Base-by-base conservation (phyloP, 2,888 invertebrate genomes). In the Anthophora plumipes region DNA sequence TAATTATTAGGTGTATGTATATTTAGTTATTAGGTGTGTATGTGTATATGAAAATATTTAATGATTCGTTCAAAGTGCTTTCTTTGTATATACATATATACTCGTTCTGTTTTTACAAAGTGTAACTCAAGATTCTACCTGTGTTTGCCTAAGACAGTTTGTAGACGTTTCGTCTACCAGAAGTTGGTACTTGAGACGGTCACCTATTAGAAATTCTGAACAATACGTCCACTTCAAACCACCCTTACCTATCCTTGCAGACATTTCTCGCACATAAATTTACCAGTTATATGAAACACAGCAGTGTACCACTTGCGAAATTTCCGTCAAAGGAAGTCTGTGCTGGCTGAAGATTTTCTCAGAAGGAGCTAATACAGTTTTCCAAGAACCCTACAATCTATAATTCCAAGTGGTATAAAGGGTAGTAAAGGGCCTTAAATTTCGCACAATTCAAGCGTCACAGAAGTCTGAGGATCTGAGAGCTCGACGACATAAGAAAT, bases 181-280 rank as follows among this genome's bases (percentile, higher is more conserved):
- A 50, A 60, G 48, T 50, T n/a, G n/a, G 60, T 60, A 20, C 69
- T 60, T n/a, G 50, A 60, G 69, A 70, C 69, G 69, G 39, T 69
- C 55, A 69, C 48, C 69, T 60, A 14, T 70, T 60, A 70, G 60
- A 70, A 70, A 60, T 48, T 70, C 60, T 60, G 50, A 50, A 69
- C 69, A 25, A 70, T 50, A 50, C 48, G 22, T 37, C 59, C 46
- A 22, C 48, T 69, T 48, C 5, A 39, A 22, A 39, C 48, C 22
- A 22, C 25, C 20, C 25, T 46, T 8, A 46, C 11, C 43, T 17
- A 25, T 25, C 55, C n/a, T 39, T 14, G 48, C 14, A 50, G 25
- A 60, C 39, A 25, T 39, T 70, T 70, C 39, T 31, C 14, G 22
- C 22, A n/a, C n/a, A 61, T 20, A 39, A 50, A 70, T 50, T 37